Conservation (phyloP, 2,113 vertebrate species). For the Pluvialis apricaria region DNA sequence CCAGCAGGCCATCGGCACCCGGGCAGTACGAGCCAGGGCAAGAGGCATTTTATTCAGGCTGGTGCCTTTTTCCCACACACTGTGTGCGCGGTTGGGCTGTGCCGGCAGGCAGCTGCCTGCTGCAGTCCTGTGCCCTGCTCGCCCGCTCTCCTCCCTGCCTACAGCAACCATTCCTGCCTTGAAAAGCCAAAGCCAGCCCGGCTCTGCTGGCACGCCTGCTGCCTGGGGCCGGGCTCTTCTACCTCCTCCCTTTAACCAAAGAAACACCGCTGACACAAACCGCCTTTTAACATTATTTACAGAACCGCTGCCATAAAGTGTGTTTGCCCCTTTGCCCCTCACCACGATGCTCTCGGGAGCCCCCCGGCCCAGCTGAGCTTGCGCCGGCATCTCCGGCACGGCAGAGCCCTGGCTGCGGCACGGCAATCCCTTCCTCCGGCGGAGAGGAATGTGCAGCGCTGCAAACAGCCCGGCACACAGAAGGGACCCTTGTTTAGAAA, state of each 20-base stretch:
- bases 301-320: accelerated
- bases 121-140: accelerated
- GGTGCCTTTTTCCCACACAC: background rate
- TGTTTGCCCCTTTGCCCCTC: background rate
- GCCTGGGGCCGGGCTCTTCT: background rate
- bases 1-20: accelerated
- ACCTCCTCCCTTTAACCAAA: background rate
- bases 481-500: background rate
- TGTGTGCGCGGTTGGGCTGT: accelerated
- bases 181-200: background rate
- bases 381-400: background rate
- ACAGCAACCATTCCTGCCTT: accelerated
- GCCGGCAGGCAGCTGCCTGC: background rate
- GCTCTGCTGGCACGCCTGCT: background rate
- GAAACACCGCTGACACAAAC: accelerated
- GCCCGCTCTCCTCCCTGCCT: background rate
- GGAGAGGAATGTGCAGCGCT: accelerated
- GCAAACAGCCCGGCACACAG: background rate
- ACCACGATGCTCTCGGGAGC: accelerated
- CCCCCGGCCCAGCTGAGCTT: background rate
- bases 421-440: background rate
- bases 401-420: background rate
- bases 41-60: background rate
- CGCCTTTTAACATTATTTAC: background rate
- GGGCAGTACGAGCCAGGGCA: background rate